A percentile compares a stretch with the other conserved stretches of the same genome.
These are phyloP conservation scores for Drosophila silvestris DNA, from an alignment of 2,888 invertebrate genomes.

Conservation along the genomic window DNA sequence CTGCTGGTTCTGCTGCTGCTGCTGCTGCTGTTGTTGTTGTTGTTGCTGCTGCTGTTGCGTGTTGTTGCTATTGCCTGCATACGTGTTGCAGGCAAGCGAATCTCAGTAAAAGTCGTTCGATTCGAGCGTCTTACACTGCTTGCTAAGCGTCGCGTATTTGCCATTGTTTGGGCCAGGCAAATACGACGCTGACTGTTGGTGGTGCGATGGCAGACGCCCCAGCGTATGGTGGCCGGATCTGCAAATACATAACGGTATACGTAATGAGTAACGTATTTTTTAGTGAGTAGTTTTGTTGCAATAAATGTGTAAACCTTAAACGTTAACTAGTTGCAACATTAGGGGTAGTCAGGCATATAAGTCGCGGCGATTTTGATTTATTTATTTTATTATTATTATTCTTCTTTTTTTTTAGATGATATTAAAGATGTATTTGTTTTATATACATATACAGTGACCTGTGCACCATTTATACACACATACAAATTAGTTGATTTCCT, in stretches of 20 bases:
- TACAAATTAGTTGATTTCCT: background rate
- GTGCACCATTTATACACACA: background rate
- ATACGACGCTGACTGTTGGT: constrained; percentile 85
- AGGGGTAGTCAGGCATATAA: constrained; percentile 37
- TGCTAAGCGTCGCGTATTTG: constrained; percentile 97
- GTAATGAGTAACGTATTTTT: constrained; percentile 1
- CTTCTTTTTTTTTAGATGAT: background rate
- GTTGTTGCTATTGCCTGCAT: constrained; percentile 85
- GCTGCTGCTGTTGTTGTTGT: constrained; percentile 44
- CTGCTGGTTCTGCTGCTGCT: constrained; percentile 40
- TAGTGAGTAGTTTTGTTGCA: constrained; percentile 7
- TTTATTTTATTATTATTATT: background rate
- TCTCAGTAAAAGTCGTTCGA: constrained; percentile 98
- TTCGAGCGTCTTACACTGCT: constrained; percentile 97
- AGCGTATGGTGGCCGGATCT: constrained; percentile 87
- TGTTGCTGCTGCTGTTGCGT: constrained; percentile 63
- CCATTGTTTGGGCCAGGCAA: constrained; percentile 89
- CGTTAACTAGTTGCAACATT: constrained; percentile 42
- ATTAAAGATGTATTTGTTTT: background rate
- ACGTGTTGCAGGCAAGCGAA: constrained; percentile 87
- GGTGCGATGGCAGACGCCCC: constrained; percentile 88
- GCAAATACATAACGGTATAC: constrained; percentile 29
- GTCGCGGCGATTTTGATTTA: background rate
- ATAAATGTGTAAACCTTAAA: constrained; percentile 21
- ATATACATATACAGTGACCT: background rate